Conservation (phyloP, 2,113 vertebrate genomes). For the Gadus macrocephalus region DNA sequence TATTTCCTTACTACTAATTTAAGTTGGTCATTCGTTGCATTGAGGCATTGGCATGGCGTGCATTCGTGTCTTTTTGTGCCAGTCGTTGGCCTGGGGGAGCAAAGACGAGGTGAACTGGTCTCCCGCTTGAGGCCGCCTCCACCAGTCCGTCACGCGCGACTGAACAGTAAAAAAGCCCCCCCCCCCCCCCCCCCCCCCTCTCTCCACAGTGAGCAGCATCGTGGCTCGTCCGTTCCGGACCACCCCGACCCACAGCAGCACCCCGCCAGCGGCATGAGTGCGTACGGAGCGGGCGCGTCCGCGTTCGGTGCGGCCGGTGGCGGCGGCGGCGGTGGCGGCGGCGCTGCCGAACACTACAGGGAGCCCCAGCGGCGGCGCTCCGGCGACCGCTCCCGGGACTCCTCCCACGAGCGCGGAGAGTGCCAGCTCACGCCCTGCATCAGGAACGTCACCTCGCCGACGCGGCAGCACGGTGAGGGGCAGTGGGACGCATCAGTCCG, state of each 20-base stretch:
- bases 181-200: neutral
- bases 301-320: constrained; percentile 1
- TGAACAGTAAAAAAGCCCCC: neutral
- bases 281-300: constrained; percentile 69
- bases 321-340: constrained; percentile 59
- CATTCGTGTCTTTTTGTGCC: too few species aligned
- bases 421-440: constrained; percentile 96
- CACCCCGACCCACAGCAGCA: constrained; percentile 53
- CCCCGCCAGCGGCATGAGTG: constrained; percentile 78
- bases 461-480: constrained; percentile 86
- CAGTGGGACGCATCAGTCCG: too few species aligned
- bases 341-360: constrained; percentile 74
- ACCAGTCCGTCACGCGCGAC: too few species aligned
- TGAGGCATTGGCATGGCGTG: too few species aligned
- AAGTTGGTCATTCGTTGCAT: too few species aligned
- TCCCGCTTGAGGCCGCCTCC: too few species aligned
- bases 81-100: too few species aligned
- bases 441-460: constrained; percentile 94
- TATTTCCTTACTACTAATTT: too few species aligned
- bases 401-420: constrained; percentile 90
- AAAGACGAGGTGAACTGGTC: too few species aligned
- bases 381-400: constrained; percentile 92
- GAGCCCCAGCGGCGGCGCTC: constrained; percentile 83
- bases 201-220: constrained; percentile 71
- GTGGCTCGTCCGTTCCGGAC: constrained; percentile 74